Evolutionary conservation across 1,140 invertebrate genomes (phyloP).

Genomic region (Nephila pilipes): DNA sequence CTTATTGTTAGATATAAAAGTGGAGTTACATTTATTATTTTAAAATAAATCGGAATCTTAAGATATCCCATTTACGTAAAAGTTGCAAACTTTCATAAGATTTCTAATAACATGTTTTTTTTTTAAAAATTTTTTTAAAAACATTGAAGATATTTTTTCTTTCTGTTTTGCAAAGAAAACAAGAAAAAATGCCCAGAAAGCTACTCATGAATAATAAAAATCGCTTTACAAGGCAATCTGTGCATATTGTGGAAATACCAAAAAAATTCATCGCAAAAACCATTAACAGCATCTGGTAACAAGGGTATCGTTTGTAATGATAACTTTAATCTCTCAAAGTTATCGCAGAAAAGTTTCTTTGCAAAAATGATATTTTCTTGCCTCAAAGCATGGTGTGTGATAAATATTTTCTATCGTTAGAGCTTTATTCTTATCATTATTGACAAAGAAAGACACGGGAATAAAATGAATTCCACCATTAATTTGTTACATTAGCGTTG

Average conservation of each 20-base stretch:
- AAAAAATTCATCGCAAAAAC: neutral
- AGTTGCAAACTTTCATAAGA: neutral
- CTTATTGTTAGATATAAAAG: neutral
- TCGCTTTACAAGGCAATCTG: constrained; percentile 31
- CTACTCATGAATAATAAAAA: constrained; percentile 43
- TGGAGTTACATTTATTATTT: neutral
- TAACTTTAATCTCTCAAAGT: constrained; percentile 51
- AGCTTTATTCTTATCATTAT: neutral
- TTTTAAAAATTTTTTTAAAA: neutral
- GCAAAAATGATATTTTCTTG: constrained; percentile 46
- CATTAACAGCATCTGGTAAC: constrained; percentile 62
- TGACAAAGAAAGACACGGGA: constrained; percentile 11
- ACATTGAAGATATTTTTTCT: neutral
- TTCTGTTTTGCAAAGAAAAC: neutral
- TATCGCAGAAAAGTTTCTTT: constrained; percentile 23
- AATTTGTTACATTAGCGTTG: neutral
- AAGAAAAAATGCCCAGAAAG: neutral
- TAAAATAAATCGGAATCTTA: neutral
- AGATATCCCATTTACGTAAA: neutral
- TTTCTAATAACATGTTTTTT: neutral
- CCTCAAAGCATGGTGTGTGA: constrained; percentile 1
- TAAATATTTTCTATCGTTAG: neutral
- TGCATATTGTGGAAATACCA: neutral
- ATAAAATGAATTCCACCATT: neutral
- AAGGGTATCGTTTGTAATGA: constrained; percentile 47